Evolutionary conservation across 2,797 vertebrate genomes (phyloP), one percentile per base, ranked within the genome.

Genomic region (Lepilemur ruficaudatus): DNA sequence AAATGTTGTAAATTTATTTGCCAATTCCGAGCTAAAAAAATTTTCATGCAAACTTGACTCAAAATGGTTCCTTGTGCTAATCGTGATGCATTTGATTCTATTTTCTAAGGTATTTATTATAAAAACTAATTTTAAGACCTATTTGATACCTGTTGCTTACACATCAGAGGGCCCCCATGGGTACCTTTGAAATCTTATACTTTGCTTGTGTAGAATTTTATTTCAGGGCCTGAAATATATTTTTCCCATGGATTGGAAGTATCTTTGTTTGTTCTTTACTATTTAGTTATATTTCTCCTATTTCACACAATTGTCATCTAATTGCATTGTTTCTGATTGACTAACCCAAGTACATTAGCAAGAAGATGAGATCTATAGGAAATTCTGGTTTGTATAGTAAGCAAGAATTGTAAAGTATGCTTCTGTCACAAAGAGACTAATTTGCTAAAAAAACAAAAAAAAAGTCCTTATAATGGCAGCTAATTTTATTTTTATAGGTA

Each of bases 61-160:
- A 85, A 91, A 95, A 70, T 0, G 28, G 89, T 94, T 65, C 46
- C 22, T 78, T 78, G 5, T 81, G 17, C 79, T 79, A 84, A 89
- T 41, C 28, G 14, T 93, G 73, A 67, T 43, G 4, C 78, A 94
- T 90, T 87, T 97, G 80, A 93, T 95, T 85, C 65, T 89, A 63
- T 94, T 89, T 91, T 94, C 28, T 65, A 80, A 78, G 46, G 23
- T 38, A 91, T 65, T 95, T 94, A 75, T 86, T 61, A 70, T 12
- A 2, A 32, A 81, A 93, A 95, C 38, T 52, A 84, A 78, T 82
- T 85, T 83, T 57, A 83, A 91, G 25, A 83, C 4, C 46, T 94
- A 65, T 65, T 84, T 69, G 52, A 10, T 41, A 85, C 76, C 35
- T 23, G 1, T 89, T 94, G 89, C 67, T 82, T 67, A 73, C 6